These are phyloP conservation scores for Megalops cyprinoides DNA, from an alignment of 2,797 vertebrate species.

Conservation along the genomic window DNA sequence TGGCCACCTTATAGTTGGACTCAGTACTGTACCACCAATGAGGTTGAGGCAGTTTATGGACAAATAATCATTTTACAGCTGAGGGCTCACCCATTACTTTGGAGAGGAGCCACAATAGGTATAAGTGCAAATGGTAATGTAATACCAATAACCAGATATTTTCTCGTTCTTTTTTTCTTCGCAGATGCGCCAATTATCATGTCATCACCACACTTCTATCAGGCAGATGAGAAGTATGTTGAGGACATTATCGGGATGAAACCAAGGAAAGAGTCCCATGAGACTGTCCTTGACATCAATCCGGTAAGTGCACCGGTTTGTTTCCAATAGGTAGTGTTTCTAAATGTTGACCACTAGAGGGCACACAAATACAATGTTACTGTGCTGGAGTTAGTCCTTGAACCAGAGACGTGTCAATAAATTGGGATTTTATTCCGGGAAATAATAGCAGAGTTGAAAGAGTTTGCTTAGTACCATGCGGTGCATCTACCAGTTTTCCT, in stretches of 20 bases:
- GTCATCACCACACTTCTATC: constrained; percentile 96
- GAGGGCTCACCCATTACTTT: neutral
- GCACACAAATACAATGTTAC: constrained; percentile 19
- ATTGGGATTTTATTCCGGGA: no score
- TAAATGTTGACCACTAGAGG: constrained; percentile 48
- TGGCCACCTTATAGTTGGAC: no score
- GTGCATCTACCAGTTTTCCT: no score
- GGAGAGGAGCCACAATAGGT: neutral
- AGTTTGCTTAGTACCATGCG: no score
- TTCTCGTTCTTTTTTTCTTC: constrained; percentile 23
- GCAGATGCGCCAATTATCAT: constrained; percentile 91
- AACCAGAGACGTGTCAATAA: no score
- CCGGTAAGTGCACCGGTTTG: constrained; percentile 76
- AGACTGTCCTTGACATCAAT: constrained; percentile 86
- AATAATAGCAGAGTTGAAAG: no score
- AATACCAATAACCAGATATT: neutral
- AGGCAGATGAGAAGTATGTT: constrained; percentile 81
- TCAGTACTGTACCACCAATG: neutral
- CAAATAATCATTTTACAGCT: neutral
- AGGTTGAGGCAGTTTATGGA: neutral
- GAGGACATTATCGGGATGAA: constrained; percentile 82
- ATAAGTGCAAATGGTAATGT: neutral
- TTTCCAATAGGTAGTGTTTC: neutral
- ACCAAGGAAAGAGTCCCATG: constrained; percentile 84
- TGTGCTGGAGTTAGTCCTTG: neutral